These are phyloP conservation scores for Timema podura DNA, from an alignment of 2,888 invertebrate species.

Conservation along the genomic window DNA sequence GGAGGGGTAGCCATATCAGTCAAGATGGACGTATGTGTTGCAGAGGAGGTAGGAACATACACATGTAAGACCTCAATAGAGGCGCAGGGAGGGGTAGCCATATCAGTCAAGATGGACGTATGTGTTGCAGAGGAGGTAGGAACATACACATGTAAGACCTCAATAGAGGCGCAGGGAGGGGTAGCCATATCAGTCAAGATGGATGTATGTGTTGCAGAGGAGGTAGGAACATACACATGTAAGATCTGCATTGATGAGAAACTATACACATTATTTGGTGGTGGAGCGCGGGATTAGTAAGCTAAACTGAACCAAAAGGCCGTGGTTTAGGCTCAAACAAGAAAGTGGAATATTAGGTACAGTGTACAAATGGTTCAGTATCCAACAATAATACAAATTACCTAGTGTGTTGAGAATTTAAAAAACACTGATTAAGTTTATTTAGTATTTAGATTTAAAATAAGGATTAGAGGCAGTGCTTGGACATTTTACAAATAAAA, in stretches of 20 bases:
- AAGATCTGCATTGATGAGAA: not conserved
- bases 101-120: constrained; percentile 34
- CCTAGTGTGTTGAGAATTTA: too few species aligned
- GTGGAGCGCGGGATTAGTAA: too few species aligned
- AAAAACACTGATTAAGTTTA: too few species aligned
- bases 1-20: constrained; percentile 31
- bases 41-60: not conserved
- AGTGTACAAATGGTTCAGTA: too few species aligned
- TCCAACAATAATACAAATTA: too few species aligned
- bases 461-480: too few species aligned
- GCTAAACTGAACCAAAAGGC: too few species aligned
- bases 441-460: too few species aligned
- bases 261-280: too few species aligned
- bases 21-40: constrained; percentile 31
- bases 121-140: not conserved
- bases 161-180: constrained; percentile 28
- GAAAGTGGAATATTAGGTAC: too few species aligned
- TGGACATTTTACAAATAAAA: too few species aligned
- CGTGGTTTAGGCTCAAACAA: too few species aligned
- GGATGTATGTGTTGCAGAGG: constrained; percentile 28
- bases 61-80: constrained; percentile 21
- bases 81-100: constrained; percentile 27
- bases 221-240: not conserved
- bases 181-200: constrained; percentile 31
- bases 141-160: not conserved